Evolutionary conservation across 2,888 invertebrate species (phyloP).

Genomic region (Parnassius glacialis): DNA sequence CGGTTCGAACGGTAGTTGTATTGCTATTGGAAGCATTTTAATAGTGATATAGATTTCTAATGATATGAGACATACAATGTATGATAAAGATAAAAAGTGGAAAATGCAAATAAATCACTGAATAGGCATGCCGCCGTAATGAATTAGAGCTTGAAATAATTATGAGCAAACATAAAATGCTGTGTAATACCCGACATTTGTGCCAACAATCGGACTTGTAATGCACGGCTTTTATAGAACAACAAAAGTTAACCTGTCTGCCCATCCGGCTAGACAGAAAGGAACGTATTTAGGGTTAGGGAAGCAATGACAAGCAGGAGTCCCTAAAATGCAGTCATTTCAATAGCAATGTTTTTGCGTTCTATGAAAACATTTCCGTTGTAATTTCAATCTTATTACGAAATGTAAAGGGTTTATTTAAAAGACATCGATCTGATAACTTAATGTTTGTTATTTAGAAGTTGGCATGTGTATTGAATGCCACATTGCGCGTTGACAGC

Average conservation of each 20-base stretch:
- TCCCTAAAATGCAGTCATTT: slow-evolving; percentile 63
- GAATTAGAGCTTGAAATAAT: slow-evolving; percentile 54
- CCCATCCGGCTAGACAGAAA: slow-evolving; percentile 68
- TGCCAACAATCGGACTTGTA: slow-evolving; percentile 74
- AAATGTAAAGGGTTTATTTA: background rate
- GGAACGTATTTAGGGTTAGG: slow-evolving; percentile 78
- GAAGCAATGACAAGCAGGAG: slow-evolving; percentile 76
- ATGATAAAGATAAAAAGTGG: background rate
- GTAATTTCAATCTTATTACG: slow-evolving; percentile 7
- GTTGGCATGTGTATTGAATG: slow-evolving; percentile 67
- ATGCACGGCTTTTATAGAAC: slow-evolving; percentile 74
- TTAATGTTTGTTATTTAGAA: slow-evolving; percentile 39
- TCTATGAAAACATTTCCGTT: slow-evolving; percentile 19
- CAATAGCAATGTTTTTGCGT: slow-evolving; percentile 17
- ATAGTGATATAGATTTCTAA: too few relatives aligned
- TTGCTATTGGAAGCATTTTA: too few relatives aligned
- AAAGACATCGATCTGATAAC: slow-evolving; percentile 22
- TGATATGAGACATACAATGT: background rate
- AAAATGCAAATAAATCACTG: slow-evolving; percentile 24
- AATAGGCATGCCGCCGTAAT: slow-evolving; percentile 37
- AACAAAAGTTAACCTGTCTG: slow-evolving; percentile 80
- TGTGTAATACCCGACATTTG: slow-evolving; percentile 77
- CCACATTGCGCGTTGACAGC: slow-evolving; percentile 74
- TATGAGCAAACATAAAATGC: slow-evolving; percentile 65
- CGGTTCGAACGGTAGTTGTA: too few relatives aligned